Evolutionary conservation across 2,797 vertebrate species (phyloP), one percentile per base, ranked within the genome.

Genomic region (Lepus townsendii): DNA sequence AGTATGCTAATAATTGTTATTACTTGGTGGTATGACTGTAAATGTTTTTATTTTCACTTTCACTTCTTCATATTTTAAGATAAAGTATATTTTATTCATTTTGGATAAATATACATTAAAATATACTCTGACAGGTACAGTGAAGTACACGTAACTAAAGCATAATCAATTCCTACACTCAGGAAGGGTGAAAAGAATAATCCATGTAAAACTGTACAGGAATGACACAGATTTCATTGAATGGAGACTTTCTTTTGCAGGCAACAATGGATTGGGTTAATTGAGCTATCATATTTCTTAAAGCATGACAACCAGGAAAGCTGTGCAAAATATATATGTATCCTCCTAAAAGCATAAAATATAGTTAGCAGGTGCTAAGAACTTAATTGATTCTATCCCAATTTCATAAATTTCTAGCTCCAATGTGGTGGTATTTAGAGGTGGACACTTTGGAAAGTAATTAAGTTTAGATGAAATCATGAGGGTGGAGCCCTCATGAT

Each of bases 51-150:
- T 68, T 87, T 88, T 82, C 3, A 63, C 8, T 35, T 69, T 71
- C 52, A 50, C 19, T 89, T 84, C 52, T 63, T 16, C 52, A 50
- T 83, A 71, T 11, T 92, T 57, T 32, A 69, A 35, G 4, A n/a
- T 50, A 60, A 60, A 84, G 42, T 78, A 14, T 66, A 69, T 90
- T 42, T 35, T 26, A 32, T 75, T 83, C 66, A n/a, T 69, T n/a
- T 88, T 78, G 22, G 7, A 30, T 78, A 83, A 50, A 84, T 71
- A 80, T 79, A 65, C 12, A 24, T 88, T 88, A 68, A 88, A 91
- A 66, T 79, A 17, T 6, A 73, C 62, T 71, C 35, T 68, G 54
- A 14, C 1, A 62, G 17, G 7, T 32, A 91, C 76, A 4, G 80
- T 89, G 71, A 83, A 4, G 8, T 4, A 71, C 17, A 60, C 75